Conservation (phyloP, 2,113 vertebrate species). For the Phaethornis superciliosus region DNA sequence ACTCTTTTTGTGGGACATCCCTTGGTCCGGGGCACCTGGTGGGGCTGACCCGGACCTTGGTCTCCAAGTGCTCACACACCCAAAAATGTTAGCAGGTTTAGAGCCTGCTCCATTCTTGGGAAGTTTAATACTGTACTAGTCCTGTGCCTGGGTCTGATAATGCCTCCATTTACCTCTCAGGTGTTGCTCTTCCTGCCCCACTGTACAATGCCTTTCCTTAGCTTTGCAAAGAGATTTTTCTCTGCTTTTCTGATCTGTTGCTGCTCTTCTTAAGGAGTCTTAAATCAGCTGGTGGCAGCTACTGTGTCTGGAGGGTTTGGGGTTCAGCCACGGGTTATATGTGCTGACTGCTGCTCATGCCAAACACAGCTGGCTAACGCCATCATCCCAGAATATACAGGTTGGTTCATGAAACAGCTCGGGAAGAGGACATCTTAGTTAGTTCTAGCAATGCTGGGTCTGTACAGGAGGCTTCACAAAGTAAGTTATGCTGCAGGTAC, state of each 20-base stretch:
- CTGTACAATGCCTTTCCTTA: neutral
- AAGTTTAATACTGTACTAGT: neutral
- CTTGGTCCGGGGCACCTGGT: neutral
- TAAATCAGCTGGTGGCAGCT: neutral
- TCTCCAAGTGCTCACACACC: neutral
- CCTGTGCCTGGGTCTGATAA: neutral
- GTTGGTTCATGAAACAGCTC: neutral
- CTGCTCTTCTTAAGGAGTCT: neutral
- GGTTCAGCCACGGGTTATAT: neutral
- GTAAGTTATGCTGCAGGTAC: neutral
- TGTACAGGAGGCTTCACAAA: neutral
- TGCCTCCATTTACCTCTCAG: neutral
- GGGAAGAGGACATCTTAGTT: neutral
- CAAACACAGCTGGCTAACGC: neutral
- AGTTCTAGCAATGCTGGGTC: rapidly evolving
- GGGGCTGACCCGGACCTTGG: neutral
- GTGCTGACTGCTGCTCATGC: neutral
- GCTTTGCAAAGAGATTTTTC: neutral
- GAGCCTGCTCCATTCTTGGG: neutral
- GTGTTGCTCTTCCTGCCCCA: neutral
- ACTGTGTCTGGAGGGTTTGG: rapidly evolving
- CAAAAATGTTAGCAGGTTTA: neutral
- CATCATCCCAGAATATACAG: neutral
- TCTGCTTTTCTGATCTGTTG: neutral
- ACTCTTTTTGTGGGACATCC: neutral